Percentiles rank a stretch among this genome's conserved stretches.
phyloP scores from a whole-genome alignment of 2,113 vertebrate genomes.

The Rhea pennata region DNA sequence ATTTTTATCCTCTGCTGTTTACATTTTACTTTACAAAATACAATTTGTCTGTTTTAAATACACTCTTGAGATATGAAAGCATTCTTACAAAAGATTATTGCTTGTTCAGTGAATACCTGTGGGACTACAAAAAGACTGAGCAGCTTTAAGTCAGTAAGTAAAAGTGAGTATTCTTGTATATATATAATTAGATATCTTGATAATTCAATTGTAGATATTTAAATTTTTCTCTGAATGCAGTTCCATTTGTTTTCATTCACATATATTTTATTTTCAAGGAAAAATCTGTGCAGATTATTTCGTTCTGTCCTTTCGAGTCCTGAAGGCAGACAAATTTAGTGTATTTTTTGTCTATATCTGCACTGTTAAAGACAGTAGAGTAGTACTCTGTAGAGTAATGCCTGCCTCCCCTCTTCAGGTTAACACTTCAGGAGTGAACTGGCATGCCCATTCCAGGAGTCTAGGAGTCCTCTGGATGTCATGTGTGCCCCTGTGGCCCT shows the following conservation, averaged over 20 bases:
- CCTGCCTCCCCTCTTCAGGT: background rate
- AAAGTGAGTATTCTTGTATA: background rate
- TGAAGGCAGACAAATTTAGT: background rate
- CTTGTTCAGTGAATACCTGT: background rate
- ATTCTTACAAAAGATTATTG: background rate
- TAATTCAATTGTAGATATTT: background rate
- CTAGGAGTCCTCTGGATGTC: background rate
- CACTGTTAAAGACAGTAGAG: background rate
- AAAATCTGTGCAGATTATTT: background rate
- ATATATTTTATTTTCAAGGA: background rate
- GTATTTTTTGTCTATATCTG: background rate
- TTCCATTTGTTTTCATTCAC: background rate
- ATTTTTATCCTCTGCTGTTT: background rate
- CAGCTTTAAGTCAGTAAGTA: background rate
- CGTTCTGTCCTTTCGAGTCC: background rate
- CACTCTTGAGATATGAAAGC: background rate
- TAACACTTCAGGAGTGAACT: background rate
- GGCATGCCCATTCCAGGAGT: background rate
- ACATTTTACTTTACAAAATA: background rate
- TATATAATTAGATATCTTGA: background rate
- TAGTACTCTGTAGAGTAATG: background rate
- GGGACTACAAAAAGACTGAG: background rate
- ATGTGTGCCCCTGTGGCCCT: background rate
- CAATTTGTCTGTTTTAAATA: constrained; percentile 11
- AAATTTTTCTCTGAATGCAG: background rate